phyloP scores from a whole-genome alignment of 2,797 vertebrate species.

The Etheostoma nigrum region DNA sequence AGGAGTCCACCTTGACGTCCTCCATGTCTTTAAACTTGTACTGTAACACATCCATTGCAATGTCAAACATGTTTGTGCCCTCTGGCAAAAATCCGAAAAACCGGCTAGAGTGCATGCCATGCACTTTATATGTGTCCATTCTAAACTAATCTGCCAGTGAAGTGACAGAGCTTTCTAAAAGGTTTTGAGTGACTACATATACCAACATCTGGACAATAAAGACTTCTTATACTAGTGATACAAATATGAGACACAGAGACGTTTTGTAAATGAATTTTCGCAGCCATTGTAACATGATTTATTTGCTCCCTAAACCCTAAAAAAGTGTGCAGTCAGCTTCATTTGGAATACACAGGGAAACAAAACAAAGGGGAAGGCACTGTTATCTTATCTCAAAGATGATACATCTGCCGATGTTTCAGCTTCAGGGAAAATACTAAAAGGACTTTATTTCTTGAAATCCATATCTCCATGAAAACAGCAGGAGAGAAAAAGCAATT shows the following conservation, averaged over 20 bases:
- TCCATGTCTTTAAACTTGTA: conserved; percentile 7
- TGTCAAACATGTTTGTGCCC: conserved; percentile 13
- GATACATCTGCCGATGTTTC: conserved; percentile 8
- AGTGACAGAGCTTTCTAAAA: conserved; percentile 7
- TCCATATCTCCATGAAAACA: conserved; percentile 2
- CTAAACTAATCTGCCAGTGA: conserved; percentile 17
- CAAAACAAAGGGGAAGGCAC: conserved; percentile 8
- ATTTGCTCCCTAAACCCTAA: conserved; percentile 31
- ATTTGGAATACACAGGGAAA: conserved; percentile 23
- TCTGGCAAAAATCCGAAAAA: conserved; percentile 31
- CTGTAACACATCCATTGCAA: background rate
- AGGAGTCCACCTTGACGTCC: background rate
- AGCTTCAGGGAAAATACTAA: conserved; percentile 16
- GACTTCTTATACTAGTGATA: background rate
- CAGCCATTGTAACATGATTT: conserved; percentile 26
- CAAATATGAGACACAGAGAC: conserved; percentile 1
- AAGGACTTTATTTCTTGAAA: background rate
- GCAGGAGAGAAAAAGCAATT: conserved; percentile 1
- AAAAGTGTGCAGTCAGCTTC: conserved; percentile 42
- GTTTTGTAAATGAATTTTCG: conserved; percentile 30
- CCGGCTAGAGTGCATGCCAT: conserved; percentile 20
- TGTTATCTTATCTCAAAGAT: conserved; percentile 37
- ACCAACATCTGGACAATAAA: background rate
- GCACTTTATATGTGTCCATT: conserved; percentile 12
- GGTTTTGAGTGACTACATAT: conserved; percentile 1